Evolutionary conservation across 2,888 invertebrate species (phyloP), one percentile per base, ranked within the genome.

Genomic region (Elegia similella): DNA sequence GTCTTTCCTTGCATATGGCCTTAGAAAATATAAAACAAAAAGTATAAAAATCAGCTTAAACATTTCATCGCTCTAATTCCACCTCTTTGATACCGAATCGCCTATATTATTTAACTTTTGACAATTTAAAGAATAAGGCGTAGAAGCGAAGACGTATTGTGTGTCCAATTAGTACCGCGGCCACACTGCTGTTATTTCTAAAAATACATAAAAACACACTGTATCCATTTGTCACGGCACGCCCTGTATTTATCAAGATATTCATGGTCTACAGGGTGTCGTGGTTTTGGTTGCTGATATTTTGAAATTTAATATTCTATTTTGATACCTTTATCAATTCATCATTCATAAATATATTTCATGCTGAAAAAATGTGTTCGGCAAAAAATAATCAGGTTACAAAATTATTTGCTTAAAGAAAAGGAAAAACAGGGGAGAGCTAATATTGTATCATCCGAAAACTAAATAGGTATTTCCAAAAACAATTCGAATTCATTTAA

Each of bases 171-270:
- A 90, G 90, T 84, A 75, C 64, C 66, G 65, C 76, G 73, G 76
- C 75, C 78, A 73, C 76, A 62, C 69, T 66, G 64, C 73, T 72
- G 75, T 74, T 73, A 75, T 81, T 72, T 84, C 88, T 88, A 89
- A 88, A 90, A 88, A 90, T 90, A 90, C 79, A 76, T 85, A 86
- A 88, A 89, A 88, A 88, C 88, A 88, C 84, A 84, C 87, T 79
- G 84, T 86, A 82, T 82, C 88, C 87, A 89, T 91, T 91, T 90
- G 90, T 90, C 90, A 91, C 84, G 78, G 82, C 72, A 80, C 84
- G 82, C 87, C 80, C 76, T 82, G 88, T 86, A 84, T 89, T 90
- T 89, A 91, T 90, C 90, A 89, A 84, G 89, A 88, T 87, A 78
- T 73, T 55, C 38, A 1, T 7, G 23, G 8, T 38, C 6, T 42